phyloP scores from a whole-genome alignment of 2,113 vertebrate species.

The Corythornis cristatus region DNA sequence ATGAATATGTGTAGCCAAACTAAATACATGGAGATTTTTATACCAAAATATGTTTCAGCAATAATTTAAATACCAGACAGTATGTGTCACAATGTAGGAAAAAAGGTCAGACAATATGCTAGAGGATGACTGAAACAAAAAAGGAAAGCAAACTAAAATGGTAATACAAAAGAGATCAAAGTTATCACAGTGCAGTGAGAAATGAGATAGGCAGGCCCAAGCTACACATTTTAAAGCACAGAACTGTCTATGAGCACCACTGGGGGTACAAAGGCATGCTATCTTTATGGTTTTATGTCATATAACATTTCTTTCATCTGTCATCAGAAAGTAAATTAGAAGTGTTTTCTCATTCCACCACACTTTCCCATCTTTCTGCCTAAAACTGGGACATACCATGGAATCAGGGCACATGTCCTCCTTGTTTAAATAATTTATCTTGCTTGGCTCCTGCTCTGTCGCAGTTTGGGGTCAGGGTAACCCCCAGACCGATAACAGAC shows the following conservation, averaged over 20 bases:
- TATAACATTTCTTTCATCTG: conserved; percentile 20
- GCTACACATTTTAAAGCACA: conserved; percentile 25
- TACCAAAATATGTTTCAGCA: conserved; percentile 6
- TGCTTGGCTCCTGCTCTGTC: not conserved
- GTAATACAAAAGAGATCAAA: conserved; percentile 47
- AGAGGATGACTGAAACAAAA: conserved; percentile 30
- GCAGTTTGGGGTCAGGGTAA: no score
- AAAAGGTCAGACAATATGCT: conserved; percentile 15
- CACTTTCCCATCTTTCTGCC: not conserved
- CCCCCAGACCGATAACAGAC: no score
- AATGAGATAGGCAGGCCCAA: conserved; percentile 21
- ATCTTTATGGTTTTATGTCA: not conserved
- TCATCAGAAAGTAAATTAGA: conserved; percentile 13
- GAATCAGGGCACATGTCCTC: not conserved
- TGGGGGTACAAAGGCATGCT: not conserved
- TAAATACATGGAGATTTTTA: conserved; percentile 47
- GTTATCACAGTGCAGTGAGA: conserved; percentile 1
- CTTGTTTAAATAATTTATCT: not conserved
- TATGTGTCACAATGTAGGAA: not conserved
- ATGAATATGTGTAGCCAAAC: not conserved
- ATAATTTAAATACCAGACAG: conserved; percentile 26
- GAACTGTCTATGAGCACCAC: conserved; percentile 1
- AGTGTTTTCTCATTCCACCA: not conserved
- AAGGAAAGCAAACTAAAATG: conserved; percentile 35
- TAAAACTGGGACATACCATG: not conserved